Percentiles rank a stretch among this genome's conserved stretches.
Conservation (phyloP, 1,140 invertebrate species). For the Lepidostoma basale region DNA sequence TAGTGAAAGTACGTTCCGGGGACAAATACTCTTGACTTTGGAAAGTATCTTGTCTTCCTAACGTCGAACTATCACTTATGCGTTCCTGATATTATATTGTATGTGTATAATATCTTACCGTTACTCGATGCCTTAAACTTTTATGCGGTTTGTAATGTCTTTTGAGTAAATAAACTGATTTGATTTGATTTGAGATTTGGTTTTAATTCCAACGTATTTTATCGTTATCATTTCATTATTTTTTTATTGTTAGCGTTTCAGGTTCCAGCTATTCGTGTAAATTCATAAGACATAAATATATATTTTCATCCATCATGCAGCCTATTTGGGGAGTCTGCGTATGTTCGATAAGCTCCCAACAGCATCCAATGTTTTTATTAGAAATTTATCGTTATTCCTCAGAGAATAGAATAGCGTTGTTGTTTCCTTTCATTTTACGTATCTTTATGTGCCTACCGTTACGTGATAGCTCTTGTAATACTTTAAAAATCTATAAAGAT, state of each 20-base stretch:
- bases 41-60: too few relatives aligned
- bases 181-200: too few relatives aligned
- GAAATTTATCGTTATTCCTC: conserved; percentile 7
- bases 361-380: conserved; percentile 9
- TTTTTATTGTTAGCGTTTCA: too few relatives aligned
- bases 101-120: too few relatives aligned
- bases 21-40: too few relatives aligned
- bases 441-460: neutral
- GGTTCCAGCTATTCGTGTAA: too few relatives aligned
- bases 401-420: neutral
- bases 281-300: neutral
- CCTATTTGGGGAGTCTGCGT: conserved; percentile 1
- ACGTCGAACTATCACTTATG: too few relatives aligned
- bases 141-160: too few relatives aligned
- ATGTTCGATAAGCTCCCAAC: conserved; percentile 4
- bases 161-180: too few relatives aligned
- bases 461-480: neutral
- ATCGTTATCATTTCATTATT: neutral
- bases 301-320: conserved; percentile 5
- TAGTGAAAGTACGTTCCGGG: too few relatives aligned
- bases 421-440: conserved; percentile 12
- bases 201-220: neutral
- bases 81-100: too few relatives aligned
- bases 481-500: neutral
- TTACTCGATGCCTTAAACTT: too few relatives aligned